Evolutionary conservation across 2,888 invertebrate genomes (phyloP).

Genomic region (Agriopis marginaria): DNA sequence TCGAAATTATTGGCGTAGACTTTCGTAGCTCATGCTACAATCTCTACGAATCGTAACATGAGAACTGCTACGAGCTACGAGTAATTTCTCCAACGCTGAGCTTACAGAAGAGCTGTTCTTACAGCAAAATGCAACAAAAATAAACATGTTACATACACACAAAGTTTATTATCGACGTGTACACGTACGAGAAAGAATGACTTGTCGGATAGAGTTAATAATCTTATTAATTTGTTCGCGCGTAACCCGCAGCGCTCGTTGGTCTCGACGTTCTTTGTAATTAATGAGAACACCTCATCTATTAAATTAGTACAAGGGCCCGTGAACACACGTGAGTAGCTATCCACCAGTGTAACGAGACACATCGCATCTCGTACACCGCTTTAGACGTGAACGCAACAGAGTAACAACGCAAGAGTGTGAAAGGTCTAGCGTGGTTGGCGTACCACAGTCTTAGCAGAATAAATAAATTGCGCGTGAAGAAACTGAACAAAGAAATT

Average conservation of each 20-base stretch:
- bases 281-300: slow-evolving; percentile 85
- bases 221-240: slow-evolving; percentile 82
- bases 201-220: slow-evolving; percentile 84
- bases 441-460: slow-evolving; percentile 70
- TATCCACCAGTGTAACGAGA: slow-evolving; percentile 64
- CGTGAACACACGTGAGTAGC: slow-evolving; percentile 72
- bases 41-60: slow-evolving; percentile 1
- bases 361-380: slow-evolving; percentile 47
- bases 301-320: slow-evolving; percentile 84
- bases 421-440: slow-evolving; percentile 57
- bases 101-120: neutral
- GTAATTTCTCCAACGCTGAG: neutral
- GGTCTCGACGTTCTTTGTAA: slow-evolving; percentile 84
- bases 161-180: slow-evolving; percentile 41
- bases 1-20: slow-evolving; percentile 10
- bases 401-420: slow-evolving; percentile 26
- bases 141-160: slow-evolving; percentile 15
- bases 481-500: slow-evolving; percentile 81
- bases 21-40: slow-evolving; percentile 12
- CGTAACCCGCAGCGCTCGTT: slow-evolving; percentile 75
- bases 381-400: slow-evolving; percentile 31
- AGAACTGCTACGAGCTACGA: slow-evolving; percentile 16
- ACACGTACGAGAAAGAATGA: slow-evolving; percentile 71
- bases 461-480: slow-evolving; percentile 83
- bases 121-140: slow-evolving; percentile 24